Evolutionary conservation across 2,113 vertebrate species (phyloP).

Genomic region (Uria aalge): DNA sequence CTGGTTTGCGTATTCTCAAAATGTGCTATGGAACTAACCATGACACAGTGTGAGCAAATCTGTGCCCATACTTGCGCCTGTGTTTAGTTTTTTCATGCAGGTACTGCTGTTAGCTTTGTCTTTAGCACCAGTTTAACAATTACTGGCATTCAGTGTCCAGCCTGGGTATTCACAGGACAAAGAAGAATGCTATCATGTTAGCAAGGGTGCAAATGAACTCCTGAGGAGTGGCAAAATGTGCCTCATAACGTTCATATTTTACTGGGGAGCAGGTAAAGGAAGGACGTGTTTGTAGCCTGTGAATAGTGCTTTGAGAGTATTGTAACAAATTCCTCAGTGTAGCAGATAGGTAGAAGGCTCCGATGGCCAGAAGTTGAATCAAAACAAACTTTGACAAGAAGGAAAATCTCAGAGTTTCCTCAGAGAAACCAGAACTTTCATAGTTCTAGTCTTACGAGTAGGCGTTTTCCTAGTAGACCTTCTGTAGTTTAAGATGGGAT

Average conservation of each 20-base stretch:
- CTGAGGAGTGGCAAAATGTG: not conserved
- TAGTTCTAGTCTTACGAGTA: not conserved
- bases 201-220: not conserved
- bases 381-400: not conserved
- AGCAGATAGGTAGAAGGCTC: not conserved
- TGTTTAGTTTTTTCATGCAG: not conserved
- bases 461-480: not conserved
- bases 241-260: not conserved
- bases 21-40: not conserved
- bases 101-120: not conserved
- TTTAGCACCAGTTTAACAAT: not conserved
- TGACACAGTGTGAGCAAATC: not conserved
- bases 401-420: not conserved
- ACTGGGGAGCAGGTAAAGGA: not conserved
- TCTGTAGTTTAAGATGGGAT: not conserved
- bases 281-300: not conserved
- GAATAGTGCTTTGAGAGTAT: not conserved
- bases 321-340: not conserved
- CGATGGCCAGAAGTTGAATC: not conserved
- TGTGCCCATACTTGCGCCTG: fast-evolving
- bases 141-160: not conserved
- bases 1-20: not conserved
- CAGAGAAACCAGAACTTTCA: not conserved
- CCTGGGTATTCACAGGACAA: not conserved
- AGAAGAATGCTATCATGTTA: not conserved